Percentiles rank a stretch among this genome's conserved stretches.
Evolutionary conservation across 2,113 vertebrate species (phyloP).

Genomic region (Callipepla squamata): DNA sequence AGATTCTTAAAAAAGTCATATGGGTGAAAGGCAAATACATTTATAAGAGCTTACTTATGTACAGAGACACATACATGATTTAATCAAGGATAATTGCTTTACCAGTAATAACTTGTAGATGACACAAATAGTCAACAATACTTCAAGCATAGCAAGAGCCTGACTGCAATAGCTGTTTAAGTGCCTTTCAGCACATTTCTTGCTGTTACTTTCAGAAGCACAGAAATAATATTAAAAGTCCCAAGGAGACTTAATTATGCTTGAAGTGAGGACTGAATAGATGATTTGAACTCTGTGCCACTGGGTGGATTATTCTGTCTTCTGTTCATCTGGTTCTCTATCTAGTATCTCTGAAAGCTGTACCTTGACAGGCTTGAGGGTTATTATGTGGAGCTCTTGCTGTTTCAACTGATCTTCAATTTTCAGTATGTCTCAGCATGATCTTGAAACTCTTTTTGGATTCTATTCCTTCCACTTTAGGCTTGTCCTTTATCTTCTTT

Average conservation of each 20-base stretch:
- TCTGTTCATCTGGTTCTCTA: slow-evolving; percentile 3
- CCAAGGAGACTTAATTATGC: not conserved
- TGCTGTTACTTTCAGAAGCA: slow-evolving; percentile 15
- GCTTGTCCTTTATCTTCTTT: not conserved
- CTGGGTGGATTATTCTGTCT: slow-evolving; percentile 7
- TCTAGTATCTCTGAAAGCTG: not conserved
- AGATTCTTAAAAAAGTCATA: not conserved
- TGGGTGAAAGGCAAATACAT: not conserved
- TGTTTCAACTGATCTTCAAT: slow-evolving; percentile 47
- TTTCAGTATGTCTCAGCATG: slow-evolving; percentile 35
- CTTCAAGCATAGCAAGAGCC: not conserved
- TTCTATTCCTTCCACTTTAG: not conserved
- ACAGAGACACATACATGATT: not conserved
- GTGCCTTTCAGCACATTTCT: not conserved
- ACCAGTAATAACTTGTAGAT: not conserved
- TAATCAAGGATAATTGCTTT: slow-evolving; percentile 8
- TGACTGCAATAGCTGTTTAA: not conserved
- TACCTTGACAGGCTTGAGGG: not conserved
- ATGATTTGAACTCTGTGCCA: slow-evolving; percentile 11
- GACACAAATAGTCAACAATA: not conserved
- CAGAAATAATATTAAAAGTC: slow-evolving; percentile 12
- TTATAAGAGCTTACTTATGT: not conserved
- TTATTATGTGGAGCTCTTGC: slow-evolving; percentile 23
- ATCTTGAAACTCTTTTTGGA: slow-evolving; percentile 7
- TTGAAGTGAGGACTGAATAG: slow-evolving; percentile 19